Conservation (phyloP, 2,888 invertebrate genomes). For the Shargacucullia verbasci region DNA sequence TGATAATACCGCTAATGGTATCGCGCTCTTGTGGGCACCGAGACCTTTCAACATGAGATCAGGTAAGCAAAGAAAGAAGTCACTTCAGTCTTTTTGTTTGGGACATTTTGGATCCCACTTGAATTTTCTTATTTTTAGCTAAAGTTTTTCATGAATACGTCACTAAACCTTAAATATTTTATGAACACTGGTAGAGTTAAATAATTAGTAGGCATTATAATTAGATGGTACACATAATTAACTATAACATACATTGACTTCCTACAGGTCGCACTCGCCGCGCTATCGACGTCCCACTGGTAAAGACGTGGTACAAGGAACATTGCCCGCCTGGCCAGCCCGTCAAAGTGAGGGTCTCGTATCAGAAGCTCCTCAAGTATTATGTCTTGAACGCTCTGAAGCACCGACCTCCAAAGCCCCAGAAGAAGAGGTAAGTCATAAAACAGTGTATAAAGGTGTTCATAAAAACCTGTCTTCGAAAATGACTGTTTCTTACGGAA, state of each 20-base stretch:
- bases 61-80: constrained; percentile 74
- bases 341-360: constrained; percentile 99
- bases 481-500: too few relatives aligned
- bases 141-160: too few relatives aligned
- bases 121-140: too few relatives aligned
- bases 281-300: constrained; percentile 98
- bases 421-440: constrained; percentile 94
- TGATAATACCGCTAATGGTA: constrained; percentile 99
- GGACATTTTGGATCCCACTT: too few relatives aligned
- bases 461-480: too few relatives aligned
- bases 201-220: too few relatives aligned
- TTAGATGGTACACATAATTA: too few relatives aligned
- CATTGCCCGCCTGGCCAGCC: constrained; percentile 98
- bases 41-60: constrained; percentile 99
- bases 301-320: constrained; percentile 99
- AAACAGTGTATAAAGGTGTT: not conserved
- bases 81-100: too few relatives aligned
- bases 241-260: not conserved
- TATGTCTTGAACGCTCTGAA: constrained; percentile 99
- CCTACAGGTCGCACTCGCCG: constrained; percentile 94
- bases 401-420: constrained; percentile 99
- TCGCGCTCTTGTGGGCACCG: constrained; percentile 98
- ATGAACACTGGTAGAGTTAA: too few relatives aligned
- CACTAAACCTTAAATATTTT: too few relatives aligned
- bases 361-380: constrained; percentile 99